Base-by-base conservation (phyloP, 23 tunicate genomes). In the Aplidium turbinatum region DNA sequence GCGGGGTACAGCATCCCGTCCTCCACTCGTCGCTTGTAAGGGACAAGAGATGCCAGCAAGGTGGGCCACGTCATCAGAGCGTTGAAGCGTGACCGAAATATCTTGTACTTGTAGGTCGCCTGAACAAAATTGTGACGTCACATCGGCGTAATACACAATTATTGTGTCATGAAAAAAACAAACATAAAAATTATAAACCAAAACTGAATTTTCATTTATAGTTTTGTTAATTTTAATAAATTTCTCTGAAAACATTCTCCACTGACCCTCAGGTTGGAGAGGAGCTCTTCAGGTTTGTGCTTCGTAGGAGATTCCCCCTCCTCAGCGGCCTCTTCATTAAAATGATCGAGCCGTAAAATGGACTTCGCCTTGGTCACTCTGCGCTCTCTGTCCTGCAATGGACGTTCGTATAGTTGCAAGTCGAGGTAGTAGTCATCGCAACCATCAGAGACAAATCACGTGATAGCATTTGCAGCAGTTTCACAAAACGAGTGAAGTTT, bases 31-130 rank as follows among this genome's bases (percentile, higher is more conserved):
- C 87, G 35, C 38, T 35, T n/a, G 58, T 75, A 88, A 31, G 96
- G 96, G 38, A 88, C 87, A 78, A 88, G 56, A n/a, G 87, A 65
- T 20, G 86, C 35, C 0, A 88, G 86, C 19, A 88, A 40, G 22
- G 96, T 81, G 33, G 96, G 87, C 96, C 96, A 88, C 39, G 96
- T 70, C 70, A 88, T 75, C 52, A 88, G 32, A 13, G 96, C 80
- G 31, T 82, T 77, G 57, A 88, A 88, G 31, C 96, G 82, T 36
- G 96, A 81, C 32, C 87, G 77, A 47, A 88, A 65, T 3, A 88
- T 77, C 31, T 81, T 81, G 87, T 88, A 85, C 32, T 66, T 55
- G 46, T 76, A 63, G 63, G 76, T 36, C 19, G 67, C 40, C 89
- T 83, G 25, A 47, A 70, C n/a, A n/a, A n/a, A n/a, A n/a, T n/a